A percentile compares a stretch with the other conserved stretches of the same genome.
Evolutionary conservation across 2,888 invertebrate genomes (phyloP).

Genomic region (Isotomurus palustris): DNA sequence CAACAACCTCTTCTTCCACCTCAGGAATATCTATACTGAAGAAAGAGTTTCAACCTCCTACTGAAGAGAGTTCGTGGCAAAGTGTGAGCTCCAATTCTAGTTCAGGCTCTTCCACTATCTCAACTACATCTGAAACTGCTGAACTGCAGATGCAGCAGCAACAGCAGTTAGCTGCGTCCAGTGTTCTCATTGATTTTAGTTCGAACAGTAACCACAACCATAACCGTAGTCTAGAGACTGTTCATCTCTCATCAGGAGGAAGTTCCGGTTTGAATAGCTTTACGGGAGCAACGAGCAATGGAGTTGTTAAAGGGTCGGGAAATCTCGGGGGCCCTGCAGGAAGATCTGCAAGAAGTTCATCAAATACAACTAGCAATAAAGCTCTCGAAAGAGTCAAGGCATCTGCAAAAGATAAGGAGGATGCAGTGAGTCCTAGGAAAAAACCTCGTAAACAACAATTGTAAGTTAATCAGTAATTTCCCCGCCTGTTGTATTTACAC

Average conservation of each 20-base stretch:
- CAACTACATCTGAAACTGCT: slow-evolving; percentile 63
- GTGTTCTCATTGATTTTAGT: slow-evolving; percentile 4
- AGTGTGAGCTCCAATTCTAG: slow-evolving; percentile 49
- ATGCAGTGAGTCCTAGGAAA: slow-evolving; percentile 72
- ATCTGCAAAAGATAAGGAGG: slow-evolving; percentile 36
- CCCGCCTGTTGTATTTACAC: neutral
- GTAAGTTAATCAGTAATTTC: slow-evolving; percentile 60
- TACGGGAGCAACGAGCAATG: slow-evolving; percentile 22
- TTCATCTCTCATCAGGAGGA: too few relatives aligned
- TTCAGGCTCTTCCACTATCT: slow-evolving; percentile 79
- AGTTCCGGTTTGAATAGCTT: neutral
- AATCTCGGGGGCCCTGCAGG: slow-evolving; percentile 10
- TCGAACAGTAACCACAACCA: neutral
- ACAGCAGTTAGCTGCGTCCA: neutral
- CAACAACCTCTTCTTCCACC: slow-evolving; percentile 37
- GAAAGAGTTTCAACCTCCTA: slow-evolving; percentile 46
- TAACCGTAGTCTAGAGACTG: neutral
- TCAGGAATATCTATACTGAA: slow-evolving; percentile 39
- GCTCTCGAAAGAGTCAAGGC: slow-evolving; percentile 39
- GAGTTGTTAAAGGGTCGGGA: slow-evolving; percentile 33
- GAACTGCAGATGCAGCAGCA: slow-evolving; percentile 43
- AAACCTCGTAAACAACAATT: slow-evolving; percentile 85
- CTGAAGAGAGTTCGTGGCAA: slow-evolving; percentile 45
- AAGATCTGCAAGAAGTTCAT: slow-evolving; percentile 19
- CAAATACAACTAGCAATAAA: slow-evolving; percentile 33